Evolutionary conservation across 2,113 vertebrate species (phyloP).

Genomic region (Peromyscus polionotus): DNA sequence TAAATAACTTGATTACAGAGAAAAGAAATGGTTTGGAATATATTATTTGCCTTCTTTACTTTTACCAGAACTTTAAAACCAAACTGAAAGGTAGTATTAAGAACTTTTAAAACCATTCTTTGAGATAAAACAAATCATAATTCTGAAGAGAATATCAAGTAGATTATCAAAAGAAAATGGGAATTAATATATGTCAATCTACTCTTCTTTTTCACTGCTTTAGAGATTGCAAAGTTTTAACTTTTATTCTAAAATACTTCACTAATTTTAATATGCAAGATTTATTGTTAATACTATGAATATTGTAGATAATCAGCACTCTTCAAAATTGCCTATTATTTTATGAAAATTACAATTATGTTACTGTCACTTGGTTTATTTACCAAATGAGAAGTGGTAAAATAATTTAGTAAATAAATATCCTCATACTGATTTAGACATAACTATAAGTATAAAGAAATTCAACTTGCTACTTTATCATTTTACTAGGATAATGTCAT

Average conservation of each 20-base stretch:
- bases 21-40: not conserved
- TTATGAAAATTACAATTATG: not conserved
- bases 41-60: conserved; percentile 27
- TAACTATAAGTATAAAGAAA: not conserved
- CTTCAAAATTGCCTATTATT: not conserved
- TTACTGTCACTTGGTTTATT: not conserved
- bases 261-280: conserved; percentile 4
- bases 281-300: not conserved
- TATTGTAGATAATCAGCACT: not conserved
- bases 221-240: not conserved
- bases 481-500: not conserved
- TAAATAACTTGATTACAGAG: conserved; percentile 34
- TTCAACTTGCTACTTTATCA: not conserved
- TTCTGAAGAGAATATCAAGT: not conserved
- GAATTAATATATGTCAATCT: not conserved
- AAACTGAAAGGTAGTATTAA: conserved; percentile 37
- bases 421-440: not conserved
- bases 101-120: not conserved
- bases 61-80: conserved; percentile 28
- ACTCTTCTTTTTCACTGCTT: not conserved
- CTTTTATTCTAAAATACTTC: not conserved
- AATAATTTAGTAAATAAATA: not conserved
- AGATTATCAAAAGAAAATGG: not conserved
- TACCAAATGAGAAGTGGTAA: not conserved
- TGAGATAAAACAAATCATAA: not conserved